phyloP scores from a whole-genome alignment of 2,113 vertebrate genomes.

The Pipra filicauda region DNA sequence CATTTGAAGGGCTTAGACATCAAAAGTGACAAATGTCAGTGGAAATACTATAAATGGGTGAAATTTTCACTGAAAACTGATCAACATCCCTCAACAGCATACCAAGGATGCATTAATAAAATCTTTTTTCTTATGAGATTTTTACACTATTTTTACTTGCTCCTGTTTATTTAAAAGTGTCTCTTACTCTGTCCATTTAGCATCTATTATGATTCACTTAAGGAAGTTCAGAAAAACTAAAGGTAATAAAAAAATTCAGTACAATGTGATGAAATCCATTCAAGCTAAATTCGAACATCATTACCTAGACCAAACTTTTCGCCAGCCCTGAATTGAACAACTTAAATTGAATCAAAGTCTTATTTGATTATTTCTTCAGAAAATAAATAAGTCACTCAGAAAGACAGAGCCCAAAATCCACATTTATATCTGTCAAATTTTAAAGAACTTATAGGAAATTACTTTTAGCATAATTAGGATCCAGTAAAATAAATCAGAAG shows the following conservation, averaged over 20 bases:
- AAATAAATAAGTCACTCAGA: background rate
- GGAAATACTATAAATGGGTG: background rate
- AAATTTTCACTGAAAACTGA: background rate
- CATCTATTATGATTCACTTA: background rate
- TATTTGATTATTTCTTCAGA: conserved; percentile 7
- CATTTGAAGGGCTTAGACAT: background rate
- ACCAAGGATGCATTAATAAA: background rate
- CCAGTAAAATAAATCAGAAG: conserved; percentile 21
- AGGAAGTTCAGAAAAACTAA: background rate
- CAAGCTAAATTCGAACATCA: background rate
- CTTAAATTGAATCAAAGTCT: background rate
- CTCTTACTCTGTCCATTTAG: background rate
- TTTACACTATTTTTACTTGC: background rate
- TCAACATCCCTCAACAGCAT: background rate
- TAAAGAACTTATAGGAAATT: background rate
- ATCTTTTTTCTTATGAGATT: background rate
- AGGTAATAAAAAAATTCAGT: background rate
- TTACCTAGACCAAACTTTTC: conserved; percentile 15
- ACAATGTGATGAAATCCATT: background rate
- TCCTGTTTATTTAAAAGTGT: background rate
- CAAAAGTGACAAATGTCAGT: background rate
- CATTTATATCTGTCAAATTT: background rate
- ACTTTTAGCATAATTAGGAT: conserved; percentile 28
- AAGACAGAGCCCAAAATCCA: background rate
- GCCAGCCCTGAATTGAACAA: background rate